Evolutionary conservation across 2,113 vertebrate genomes (phyloP), one percentile per base, ranked within the genome.

Genomic region (Hippocampus barbouri): DNA sequence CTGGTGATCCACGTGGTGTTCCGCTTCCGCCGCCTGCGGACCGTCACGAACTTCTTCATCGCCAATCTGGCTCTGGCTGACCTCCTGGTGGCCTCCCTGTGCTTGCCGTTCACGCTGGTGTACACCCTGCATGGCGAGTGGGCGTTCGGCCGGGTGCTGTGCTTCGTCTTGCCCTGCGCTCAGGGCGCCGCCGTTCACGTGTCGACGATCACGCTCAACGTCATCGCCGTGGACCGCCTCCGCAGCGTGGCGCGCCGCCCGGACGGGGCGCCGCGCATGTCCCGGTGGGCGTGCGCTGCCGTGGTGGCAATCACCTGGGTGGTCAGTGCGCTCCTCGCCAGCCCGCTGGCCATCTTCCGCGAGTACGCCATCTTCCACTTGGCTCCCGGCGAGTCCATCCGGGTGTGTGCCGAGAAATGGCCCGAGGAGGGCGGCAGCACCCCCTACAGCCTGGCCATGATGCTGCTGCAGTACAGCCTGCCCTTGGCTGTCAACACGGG

Each of bases 11-110:
- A 97, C 0, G 95, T 96, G 1, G 93, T 97, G 65, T 94, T 93
- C 84, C 96, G 94, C 72, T 98, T 96, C 83, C 97, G 93, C 88
- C 95, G 89, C 38, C 95, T 98, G 83, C 93, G 90, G 21, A 97
- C 95, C 0, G 96, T 97, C 16, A 98, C 96, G 11, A 98, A 98
- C 81, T 98, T 95, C 85, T 98, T 98, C 74, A 98, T 98, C 2
- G 94, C 94, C 30, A 98, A 98, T 76, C 86, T 98, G 72, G 96
- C 96, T 0, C 94, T 98, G 79, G 94, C 96, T 0, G 96, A 98
- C 79, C 77, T 98, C 79, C 85, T 98, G 56, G 95, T 98, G 73
- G 97, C 97, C 67, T 96, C 93, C 0, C 69, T 98, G 73, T 98
- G 96, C 70, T 84, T 98, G 66, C 97, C 97, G 0, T 98, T 96